A percentile compares a stretch with the other conserved stretches of the same genome.
phyloP scores from a whole-genome alignment of 2,888 invertebrate genomes.

The Nemotelus nigrinus region DNA sequence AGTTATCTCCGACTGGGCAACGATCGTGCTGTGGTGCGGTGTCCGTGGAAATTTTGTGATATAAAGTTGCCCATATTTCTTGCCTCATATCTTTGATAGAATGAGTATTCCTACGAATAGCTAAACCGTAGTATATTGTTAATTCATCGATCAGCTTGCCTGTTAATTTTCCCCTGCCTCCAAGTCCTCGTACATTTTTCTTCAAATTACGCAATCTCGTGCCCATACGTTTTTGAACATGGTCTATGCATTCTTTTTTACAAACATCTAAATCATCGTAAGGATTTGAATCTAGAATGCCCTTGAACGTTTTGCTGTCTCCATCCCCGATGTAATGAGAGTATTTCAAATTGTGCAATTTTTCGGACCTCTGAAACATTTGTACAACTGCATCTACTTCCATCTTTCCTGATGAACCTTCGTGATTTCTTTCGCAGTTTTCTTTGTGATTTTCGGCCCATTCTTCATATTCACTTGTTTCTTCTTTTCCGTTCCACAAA shows the following conservation, averaged over 20 bases:
- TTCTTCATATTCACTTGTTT: conserved; percentile 1
- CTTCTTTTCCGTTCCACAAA: conserved; percentile 19
- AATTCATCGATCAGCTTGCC: background rate
- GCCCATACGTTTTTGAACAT: conserved; percentile 50
- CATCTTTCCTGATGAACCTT: conserved; percentile 28
- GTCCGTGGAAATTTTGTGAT: conserved; percentile 56
- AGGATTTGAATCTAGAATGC: background rate
- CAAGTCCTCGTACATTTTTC: background rate
- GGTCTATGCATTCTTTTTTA: conserved; percentile 40
- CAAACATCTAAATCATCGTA: conserved; percentile 1
- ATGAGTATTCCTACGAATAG: conserved; percentile 52
- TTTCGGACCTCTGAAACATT: conserved; percentile 12
- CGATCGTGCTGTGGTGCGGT: conserved; percentile 56
- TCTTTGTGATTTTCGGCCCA: background rate
- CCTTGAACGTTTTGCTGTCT: conserved; percentile 4
- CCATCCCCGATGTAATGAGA: background rate
- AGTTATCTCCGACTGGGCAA: conserved; percentile 52
- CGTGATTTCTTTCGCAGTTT: conserved; percentile 16
- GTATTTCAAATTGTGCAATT: background rate
- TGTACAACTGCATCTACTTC: conserved; percentile 16
- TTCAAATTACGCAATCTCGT: background rate
- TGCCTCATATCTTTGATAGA: conserved; percentile 55
- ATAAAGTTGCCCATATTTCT: conserved; percentile 56
- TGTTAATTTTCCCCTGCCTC: background rate
- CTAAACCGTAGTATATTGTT: background rate